Evolutionary conservation across 2,797 vertebrate genomes (phyloP).

Genomic region (Cryptoblepharus egeriae): DNA sequence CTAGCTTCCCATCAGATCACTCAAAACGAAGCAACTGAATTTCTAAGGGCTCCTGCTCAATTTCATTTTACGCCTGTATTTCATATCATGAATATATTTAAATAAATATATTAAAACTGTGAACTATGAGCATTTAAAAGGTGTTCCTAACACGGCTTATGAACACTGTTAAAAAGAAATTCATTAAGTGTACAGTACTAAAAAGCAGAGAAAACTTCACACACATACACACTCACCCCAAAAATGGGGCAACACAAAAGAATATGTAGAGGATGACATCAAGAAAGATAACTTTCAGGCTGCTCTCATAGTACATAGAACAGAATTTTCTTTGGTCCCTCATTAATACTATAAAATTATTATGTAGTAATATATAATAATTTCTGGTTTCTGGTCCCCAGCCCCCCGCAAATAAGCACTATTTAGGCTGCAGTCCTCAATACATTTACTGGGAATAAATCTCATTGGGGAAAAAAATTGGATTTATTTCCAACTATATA

Average conservation of each 20-base stretch:
- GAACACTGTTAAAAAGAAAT: too few species aligned
- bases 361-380: too few species aligned
- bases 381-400: neutral
- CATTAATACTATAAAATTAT: neutral
- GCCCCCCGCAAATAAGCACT: neutral
- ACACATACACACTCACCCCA: neutral
- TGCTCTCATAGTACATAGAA: neutral
- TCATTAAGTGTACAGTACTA: neutral
- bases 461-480: too few species aligned
- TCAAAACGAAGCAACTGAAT: neutral
- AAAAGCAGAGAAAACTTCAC: neutral
- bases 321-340: neutral
- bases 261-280: neutral
- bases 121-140: neutral
- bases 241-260: neutral
- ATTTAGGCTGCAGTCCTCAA: too few species aligned
- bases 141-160: neutral
- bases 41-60: neutral
- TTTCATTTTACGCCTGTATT: neutral
- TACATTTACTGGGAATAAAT: too few species aligned
- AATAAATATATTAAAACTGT: neutral
- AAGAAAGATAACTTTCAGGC: neutral
- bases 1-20: neutral
- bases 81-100: neutral
- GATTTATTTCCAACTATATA: too few species aligned